Conservation (phyloP, 2,888 invertebrate species). For the Ariolimax columbianus region DNA sequence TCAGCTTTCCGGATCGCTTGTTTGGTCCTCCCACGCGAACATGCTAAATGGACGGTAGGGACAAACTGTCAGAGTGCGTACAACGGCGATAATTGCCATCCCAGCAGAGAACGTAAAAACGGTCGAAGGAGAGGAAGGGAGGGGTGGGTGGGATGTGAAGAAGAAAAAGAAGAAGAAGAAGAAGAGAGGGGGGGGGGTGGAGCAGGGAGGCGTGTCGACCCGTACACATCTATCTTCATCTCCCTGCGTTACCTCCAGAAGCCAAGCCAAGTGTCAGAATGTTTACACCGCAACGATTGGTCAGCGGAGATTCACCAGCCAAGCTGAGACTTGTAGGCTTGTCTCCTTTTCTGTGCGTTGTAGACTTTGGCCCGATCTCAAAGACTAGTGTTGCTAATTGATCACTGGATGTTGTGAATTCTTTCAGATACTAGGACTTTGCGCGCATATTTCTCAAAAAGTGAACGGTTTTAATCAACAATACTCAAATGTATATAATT, state of each 20-base stretch:
- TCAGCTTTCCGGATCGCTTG: neutral
- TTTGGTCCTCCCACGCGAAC: neutral
- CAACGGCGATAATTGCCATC: slow-evolving; percentile 6
- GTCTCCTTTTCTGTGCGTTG: neutral
- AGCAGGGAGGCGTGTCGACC: neutral
- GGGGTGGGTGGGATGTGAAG: too few species aligned
- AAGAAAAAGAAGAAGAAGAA: too few species aligned
- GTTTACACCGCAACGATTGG: slow-evolving; percentile 32
- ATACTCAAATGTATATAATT: too few species aligned
- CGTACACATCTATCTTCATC: slow-evolving; percentile 8
- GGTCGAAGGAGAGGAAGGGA: too few species aligned
- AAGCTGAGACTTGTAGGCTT: neutral
- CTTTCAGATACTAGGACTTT: too few species aligned
- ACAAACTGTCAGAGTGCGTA: slow-evolving; percentile 1
- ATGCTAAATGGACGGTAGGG: slow-evolving; percentile 12
- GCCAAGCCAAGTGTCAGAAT: slow-evolving; percentile 24
- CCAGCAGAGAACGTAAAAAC: neutral
- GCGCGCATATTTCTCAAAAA: too few species aligned
- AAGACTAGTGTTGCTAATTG: too few species aligned
- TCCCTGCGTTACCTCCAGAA: neutral
- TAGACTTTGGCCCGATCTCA: too few species aligned
- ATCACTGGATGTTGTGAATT: too few species aligned
- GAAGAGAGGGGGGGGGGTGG: neutral
- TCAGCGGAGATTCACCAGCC: neutral
- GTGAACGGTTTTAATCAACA: too few species aligned